These are phyloP conservation scores for Troides oblongomaculatus DNA, from an alignment of 2,888 invertebrate genomes.

Conservation along the genomic window DNA sequence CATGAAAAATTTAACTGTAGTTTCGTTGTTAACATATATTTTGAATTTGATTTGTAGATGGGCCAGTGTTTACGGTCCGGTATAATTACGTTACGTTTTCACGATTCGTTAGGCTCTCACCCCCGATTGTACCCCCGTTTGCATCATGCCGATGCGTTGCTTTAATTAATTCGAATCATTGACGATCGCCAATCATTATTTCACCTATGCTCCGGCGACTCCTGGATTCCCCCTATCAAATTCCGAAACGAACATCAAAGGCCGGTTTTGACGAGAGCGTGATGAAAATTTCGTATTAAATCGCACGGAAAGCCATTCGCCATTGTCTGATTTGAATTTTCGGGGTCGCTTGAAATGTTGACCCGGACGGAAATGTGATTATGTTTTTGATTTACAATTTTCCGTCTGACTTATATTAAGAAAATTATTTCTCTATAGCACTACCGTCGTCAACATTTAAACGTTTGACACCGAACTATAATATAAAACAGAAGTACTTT, in stretches of 20 bases:
- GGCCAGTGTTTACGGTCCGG: background rate
- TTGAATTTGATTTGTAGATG: too few species aligned
- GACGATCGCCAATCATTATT: constrained; percentile 20
- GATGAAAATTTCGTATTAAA: constrained; percentile 29
- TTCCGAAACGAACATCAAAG: constrained; percentile 27
- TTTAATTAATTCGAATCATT: constrained; percentile 16
- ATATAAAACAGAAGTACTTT: too few species aligned
- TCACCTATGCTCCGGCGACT: constrained; percentile 23
- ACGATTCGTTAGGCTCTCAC: constrained; percentile 16
- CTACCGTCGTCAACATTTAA: too few species aligned
- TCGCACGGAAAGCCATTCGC: constrained; percentile 27
- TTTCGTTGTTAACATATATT: too few species aligned
- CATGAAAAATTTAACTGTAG: too few species aligned
- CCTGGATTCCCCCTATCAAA: constrained; percentile 15
- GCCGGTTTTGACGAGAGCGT: constrained; percentile 25
- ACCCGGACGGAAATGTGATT: constrained; percentile 14
- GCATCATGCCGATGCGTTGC: constrained; percentile 11
- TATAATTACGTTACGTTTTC: background rate
- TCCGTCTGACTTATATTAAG: background rate
- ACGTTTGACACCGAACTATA: background rate
- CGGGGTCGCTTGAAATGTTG: constrained; percentile 12
- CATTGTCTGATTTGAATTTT: constrained; percentile 26
- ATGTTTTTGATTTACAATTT: constrained; percentile 19
- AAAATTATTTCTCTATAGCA: background rate
- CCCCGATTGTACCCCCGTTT: constrained; percentile 2